Evolutionary conservation across 1,140 invertebrate genomes (phyloP).

Genomic region (Leptinotarsa texana): DNA sequence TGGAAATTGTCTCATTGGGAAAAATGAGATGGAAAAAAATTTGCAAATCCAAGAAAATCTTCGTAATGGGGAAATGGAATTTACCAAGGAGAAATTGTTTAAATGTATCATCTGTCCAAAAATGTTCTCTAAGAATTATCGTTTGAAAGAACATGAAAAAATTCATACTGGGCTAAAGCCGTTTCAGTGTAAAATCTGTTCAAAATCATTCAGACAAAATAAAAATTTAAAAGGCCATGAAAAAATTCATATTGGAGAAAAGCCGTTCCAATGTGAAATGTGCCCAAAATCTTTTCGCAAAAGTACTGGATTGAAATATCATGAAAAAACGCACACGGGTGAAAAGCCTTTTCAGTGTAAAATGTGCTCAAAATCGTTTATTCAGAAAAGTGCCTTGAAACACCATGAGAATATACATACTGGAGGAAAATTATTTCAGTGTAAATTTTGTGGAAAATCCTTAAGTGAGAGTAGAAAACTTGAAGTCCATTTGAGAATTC

Average conservation of each 20-base stretch:
- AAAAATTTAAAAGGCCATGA: too few species aligned
- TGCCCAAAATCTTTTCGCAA: slow-evolving; percentile 71
- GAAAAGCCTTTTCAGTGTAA: neutral
- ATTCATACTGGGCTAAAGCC: too few species aligned
- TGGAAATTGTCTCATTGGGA: too few species aligned
- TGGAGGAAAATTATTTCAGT: neutral
- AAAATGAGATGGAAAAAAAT: neutral
- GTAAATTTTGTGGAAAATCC: neutral
- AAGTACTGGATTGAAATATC: slow-evolving; percentile 57
- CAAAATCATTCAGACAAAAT: too few species aligned
- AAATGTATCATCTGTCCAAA: too few species aligned
- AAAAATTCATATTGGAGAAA: too few species aligned
- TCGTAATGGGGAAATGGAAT: too few species aligned
- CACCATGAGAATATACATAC: neutral
- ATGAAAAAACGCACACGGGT: neutral
- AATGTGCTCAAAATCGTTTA: neutral
- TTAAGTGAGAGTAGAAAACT: neutral
- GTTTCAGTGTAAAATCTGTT: too few species aligned
- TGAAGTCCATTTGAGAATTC: neutral
- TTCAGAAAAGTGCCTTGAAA: neutral
- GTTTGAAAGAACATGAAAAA: too few species aligned
- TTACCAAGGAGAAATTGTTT: too few species aligned
- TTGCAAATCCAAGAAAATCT: neutral
- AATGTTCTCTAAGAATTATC: too few species aligned
- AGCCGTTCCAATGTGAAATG: neutral